Evolutionary conservation across 2,113 vertebrate species (phyloP).

Genomic region (Machaerirhynchus nigripectus): DNA sequence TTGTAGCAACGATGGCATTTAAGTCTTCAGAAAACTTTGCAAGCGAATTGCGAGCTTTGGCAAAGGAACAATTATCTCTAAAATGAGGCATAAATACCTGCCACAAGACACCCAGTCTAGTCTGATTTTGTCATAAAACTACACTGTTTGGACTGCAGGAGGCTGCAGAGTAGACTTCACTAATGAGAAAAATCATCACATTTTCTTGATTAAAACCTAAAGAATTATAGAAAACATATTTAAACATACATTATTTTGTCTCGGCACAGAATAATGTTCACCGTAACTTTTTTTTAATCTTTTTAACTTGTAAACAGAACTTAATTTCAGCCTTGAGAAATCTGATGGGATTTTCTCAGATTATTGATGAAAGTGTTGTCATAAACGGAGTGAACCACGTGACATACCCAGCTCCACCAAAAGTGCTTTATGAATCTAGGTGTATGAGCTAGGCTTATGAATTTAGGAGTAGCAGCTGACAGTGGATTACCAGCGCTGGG

Average conservation of each 20-base stretch:
- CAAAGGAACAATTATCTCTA: neutral
- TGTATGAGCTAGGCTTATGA: no score
- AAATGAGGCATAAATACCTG: neutral
- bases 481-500: neutral
- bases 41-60: neutral
- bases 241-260: neutral
- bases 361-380: rapidly evolving
- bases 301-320: neutral
- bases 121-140: neutral
- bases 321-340: neutral
- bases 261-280: neutral
- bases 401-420: no score
- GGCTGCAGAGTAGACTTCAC: neutral
- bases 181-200: neutral
- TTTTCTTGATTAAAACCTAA: neutral
- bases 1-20: neutral
- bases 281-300: neutral
- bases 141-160: neutral
- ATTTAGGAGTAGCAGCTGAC: neutral
- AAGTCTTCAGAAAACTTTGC: neutral
- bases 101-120: neutral
- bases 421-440: neutral
- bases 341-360: neutral
- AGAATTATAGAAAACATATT: neutral
- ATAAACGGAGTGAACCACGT: neutral